A percentile compares a stretch with the other conserved stretches of the same genome.
These are phyloP conservation scores for Conops quadrifasciatus DNA, from an alignment of 2,888 invertebrate species.

Conservation along the genomic window DNA sequence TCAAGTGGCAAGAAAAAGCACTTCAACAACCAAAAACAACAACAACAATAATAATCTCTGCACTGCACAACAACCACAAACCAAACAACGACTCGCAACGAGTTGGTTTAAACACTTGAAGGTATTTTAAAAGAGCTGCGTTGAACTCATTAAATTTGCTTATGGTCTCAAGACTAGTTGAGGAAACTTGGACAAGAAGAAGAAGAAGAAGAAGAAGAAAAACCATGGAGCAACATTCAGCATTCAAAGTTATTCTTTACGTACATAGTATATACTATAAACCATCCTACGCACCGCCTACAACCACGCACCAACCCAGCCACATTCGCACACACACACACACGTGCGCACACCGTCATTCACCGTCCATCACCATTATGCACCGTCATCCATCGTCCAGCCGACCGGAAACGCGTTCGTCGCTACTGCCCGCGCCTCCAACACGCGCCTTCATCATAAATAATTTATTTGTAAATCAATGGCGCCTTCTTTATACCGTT, in stretches of 20 bases:
- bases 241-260: too few relatives aligned
- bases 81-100: too few relatives aligned
- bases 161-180: conserved; percentile 25
- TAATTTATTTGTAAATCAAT: conserved; percentile 33
- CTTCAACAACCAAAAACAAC: not conserved
- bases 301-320: not conserved
- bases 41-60: not conserved
- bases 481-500: not conserved
- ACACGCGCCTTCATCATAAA: conserved; percentile 7
- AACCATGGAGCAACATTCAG: too few relatives aligned
- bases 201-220: not conserved
- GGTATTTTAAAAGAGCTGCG: conserved; percentile 16
- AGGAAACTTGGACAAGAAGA: conserved; percentile 3
- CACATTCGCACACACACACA: conserved; percentile 10
- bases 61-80: not conserved
- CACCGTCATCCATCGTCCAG: not conserved
- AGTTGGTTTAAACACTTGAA: not conserved
- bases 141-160: conserved; percentile 31
- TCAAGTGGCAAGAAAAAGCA: conserved; percentile 24
- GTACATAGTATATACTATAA: too few relatives aligned
- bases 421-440: not conserved
- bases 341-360: not conserved
- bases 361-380: too few relatives aligned
- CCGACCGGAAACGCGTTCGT: conserved; percentile 2
- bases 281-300: too few relatives aligned